Base-by-base conservation (phyloP, 2,113 vertebrate genomes). In the Garra rufa region DNA sequence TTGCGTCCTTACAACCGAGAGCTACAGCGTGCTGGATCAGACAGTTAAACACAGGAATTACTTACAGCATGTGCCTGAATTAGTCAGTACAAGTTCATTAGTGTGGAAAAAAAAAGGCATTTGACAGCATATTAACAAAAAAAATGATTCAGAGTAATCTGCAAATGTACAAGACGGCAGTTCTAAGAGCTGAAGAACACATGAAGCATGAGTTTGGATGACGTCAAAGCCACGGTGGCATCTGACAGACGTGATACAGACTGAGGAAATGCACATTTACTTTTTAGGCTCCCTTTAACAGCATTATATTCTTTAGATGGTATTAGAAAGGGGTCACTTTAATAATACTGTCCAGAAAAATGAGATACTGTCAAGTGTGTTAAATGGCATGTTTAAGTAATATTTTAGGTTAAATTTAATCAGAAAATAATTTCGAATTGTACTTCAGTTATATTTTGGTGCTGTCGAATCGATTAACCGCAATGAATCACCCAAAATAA, bases 11-110 rank as follows among this genome's bases (percentile, higher is more conserved):
- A 86, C 86, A 83, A 80, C 83, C 73, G 85, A 89, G 89, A 91
- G 92, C 91, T 85, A 89, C 86, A 84, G 88, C 69, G 86, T 86
- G 88, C 82, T 90, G 89, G 81, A 93, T 83, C 38, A 81, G 83
- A 85, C 74, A 84, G 82, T 85, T 80, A 89, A 79, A 85, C 76
- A 55, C 9, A 76, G 34, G 59, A 84, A 15, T 59, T 55, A 65
- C 55, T 44, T 85, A 63, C 28, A 82, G 78, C 41, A 78, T 28
- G 50, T 77, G 80, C 52, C 67, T 30, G 26, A 41, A 87, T 78
- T 74, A 80, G 13, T 43, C 41, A 84, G 13, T 85, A 87, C 82
- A 85, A 87, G 78, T 83, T 77, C 61, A 63, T 67, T 82, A 43
- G 67, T 79, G 81, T 75, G 77, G 65, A 17, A 80, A 83, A 38